Percentiles rank a stretch among this genome's conserved stretches.
phyloP scores from a whole-genome alignment of 2,113 vertebrate species.

The Pseudopipra pipra region DNA sequence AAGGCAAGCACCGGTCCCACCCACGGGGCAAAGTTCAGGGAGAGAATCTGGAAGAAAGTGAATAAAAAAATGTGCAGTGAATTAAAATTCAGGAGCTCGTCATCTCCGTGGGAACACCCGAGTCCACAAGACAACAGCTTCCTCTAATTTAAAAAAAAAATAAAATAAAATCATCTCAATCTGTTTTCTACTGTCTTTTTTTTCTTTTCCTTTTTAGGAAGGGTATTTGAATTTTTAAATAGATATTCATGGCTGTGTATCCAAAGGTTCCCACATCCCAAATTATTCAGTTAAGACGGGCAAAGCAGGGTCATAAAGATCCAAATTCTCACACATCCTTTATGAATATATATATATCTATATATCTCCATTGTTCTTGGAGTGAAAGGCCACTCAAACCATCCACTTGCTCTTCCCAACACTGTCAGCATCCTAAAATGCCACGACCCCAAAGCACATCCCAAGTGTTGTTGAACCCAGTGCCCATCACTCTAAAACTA shows the following conservation, averaged over 20 bases:
- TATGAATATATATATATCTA: neutral
- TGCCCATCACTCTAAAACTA: neutral
- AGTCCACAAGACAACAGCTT: conserved; percentile 17
- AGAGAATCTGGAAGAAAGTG: neutral
- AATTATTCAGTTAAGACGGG: neutral
- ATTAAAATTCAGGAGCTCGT: neutral
- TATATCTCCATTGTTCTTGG: too few relatives aligned
- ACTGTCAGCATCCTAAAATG: neutral
- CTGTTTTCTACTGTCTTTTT: neutral
- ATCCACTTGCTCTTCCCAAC: neutral
- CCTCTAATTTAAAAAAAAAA: neutral
- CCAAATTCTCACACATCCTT: neutral
- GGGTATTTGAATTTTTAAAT: neutral
- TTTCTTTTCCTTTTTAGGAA: neutral
- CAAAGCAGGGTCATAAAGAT: neutral
- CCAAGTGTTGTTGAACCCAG: neutral
- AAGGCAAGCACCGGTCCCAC: neutral
- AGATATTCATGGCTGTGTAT: neutral
- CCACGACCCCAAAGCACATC: neutral
- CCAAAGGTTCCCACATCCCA: neutral
- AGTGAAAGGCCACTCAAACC: neutral
- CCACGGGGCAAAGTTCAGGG: conserved; percentile 29
- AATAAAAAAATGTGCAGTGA: neutral
- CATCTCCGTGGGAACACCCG: neutral
- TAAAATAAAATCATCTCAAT: neutral